phyloP scores from a whole-genome alignment of 2,113 vertebrate species.

The Trinectes maculatus region DNA sequence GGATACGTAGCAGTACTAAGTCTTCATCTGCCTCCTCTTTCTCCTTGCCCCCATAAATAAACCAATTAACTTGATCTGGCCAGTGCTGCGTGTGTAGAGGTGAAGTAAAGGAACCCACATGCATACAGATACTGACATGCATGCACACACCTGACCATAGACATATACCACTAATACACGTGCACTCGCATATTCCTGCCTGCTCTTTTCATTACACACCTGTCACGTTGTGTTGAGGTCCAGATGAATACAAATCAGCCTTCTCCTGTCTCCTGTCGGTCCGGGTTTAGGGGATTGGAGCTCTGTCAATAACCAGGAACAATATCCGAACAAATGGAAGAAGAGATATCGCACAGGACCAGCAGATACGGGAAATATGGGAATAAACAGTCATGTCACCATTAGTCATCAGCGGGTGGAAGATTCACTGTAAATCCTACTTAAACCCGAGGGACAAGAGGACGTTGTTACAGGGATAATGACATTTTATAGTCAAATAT shows the following conservation, averaged over 20 bases:
- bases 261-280: slow-evolving; percentile 55
- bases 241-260: slow-evolving; percentile 74
- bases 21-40: slow-evolving; percentile 72
- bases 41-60: slow-evolving; percentile 76
- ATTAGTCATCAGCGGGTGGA: slow-evolving; percentile 49
- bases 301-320: slow-evolving; percentile 73
- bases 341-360: slow-evolving; percentile 42
- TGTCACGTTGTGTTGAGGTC: slow-evolving; percentile 40
- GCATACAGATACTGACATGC: slow-evolving; percentile 24
- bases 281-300: slow-evolving; percentile 65
- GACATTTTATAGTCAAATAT: slow-evolving; percentile 30
- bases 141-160: slow-evolving; percentile 27
- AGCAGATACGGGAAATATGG: slow-evolving; percentile 34
- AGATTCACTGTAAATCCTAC: slow-evolving; percentile 26
- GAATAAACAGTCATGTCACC: slow-evolving; percentile 48
- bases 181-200: slow-evolving; percentile 17
- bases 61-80: slow-evolving; percentile 67
- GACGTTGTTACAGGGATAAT: slow-evolving; percentile 29
- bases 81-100: slow-evolving; percentile 32
- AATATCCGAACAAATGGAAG: slow-evolving; percentile 57
- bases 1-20: slow-evolving; percentile 72
- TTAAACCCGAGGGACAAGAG: slow-evolving; percentile 25
- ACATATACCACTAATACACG: slow-evolving; percentile 16
- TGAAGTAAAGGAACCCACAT: slow-evolving; percentile 32
- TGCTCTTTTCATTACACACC: slow-evolving; percentile 31